Percentiles rank a stretch among this genome's conserved stretches.
phyloP scores from a whole-genome alignment of 2,113 vertebrate species.

The Lepus timidus region DNA sequence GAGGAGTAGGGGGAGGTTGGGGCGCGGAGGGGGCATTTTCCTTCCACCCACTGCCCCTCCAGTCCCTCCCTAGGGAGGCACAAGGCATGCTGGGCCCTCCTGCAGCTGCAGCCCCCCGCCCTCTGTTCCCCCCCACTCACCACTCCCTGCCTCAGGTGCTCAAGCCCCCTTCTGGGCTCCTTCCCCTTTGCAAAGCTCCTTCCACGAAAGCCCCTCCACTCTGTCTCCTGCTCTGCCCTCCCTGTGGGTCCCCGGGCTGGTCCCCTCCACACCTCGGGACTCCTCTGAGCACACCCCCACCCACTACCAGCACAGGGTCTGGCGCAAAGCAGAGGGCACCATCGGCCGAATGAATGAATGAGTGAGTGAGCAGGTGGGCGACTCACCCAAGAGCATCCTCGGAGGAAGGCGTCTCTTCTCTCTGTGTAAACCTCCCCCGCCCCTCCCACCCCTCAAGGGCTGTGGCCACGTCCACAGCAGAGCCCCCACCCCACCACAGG shows the following conservation, averaged over 20 bases:
- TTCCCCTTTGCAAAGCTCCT: neutral
- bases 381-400: neutral
- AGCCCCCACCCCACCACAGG: accelerated
- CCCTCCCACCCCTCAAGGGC: neutral
- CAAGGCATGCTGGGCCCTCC: neutral
- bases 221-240: neutral
- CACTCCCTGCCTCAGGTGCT: neutral
- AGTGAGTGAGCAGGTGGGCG: neutral
- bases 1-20: neutral
- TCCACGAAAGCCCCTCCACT: neutral
- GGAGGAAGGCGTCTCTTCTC: neutral
- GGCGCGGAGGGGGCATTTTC: too few species aligned
- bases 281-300: neutral
- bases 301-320: neutral
- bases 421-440: neutral
- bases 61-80: neutral
- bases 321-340: neutral
- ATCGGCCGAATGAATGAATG: neutral
- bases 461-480: neutral
- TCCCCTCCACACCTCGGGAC: neutral
- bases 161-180: too few species aligned
- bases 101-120: too few species aligned
- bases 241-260: too few species aligned
- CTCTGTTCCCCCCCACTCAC: too few species aligned
- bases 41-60: too few species aligned